A percentile compares a stretch with the other conserved stretches of the same genome.
phyloP scores from a whole-genome alignment of 2,797 vertebrate species.

The Myripristis jacobus region DNA sequence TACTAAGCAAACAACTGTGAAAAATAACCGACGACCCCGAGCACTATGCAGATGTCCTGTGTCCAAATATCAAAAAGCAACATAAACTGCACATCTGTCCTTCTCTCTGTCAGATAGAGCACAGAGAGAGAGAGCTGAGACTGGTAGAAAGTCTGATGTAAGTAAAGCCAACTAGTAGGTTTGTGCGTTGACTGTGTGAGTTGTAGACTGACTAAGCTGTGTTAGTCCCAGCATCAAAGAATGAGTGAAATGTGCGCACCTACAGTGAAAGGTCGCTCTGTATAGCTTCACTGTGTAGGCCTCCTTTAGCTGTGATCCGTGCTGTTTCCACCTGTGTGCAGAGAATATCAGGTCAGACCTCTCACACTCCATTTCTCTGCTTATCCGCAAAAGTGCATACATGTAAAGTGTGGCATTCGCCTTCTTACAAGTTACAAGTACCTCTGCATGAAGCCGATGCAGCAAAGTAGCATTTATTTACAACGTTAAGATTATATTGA shows the following conservation, averaged over 20 bases:
- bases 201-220: slow-evolving; percentile 39
- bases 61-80: slow-evolving; percentile 6
- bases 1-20: not conserved
- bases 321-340: too few species aligned
- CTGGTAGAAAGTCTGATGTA: slow-evolving; percentile 34
- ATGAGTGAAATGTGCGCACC: not conserved
- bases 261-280: not conserved
- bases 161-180: slow-evolving; percentile 59
- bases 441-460: too few species aligned
- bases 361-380: too few species aligned
- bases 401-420: too few species aligned
- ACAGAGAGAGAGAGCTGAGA: slow-evolving; percentile 2
- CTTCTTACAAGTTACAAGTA: too few species aligned
- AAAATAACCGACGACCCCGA: not conserved
- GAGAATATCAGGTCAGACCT: too few species aligned
- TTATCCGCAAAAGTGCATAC: too few species aligned
- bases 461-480: too few species aligned
- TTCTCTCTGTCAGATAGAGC: slow-evolving; percentile 36
- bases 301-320: too few species aligned
- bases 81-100: slow-evolving; percentile 21
- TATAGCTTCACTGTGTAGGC: too few species aligned
- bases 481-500: too few species aligned
- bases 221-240: slow-evolving; percentile 54
- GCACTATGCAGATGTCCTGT: not conserved
- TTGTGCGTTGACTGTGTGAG: slow-evolving; percentile 19